phyloP scores from a whole-genome alignment of 1,140 invertebrate species.

The Drosophila funebris region DNA sequence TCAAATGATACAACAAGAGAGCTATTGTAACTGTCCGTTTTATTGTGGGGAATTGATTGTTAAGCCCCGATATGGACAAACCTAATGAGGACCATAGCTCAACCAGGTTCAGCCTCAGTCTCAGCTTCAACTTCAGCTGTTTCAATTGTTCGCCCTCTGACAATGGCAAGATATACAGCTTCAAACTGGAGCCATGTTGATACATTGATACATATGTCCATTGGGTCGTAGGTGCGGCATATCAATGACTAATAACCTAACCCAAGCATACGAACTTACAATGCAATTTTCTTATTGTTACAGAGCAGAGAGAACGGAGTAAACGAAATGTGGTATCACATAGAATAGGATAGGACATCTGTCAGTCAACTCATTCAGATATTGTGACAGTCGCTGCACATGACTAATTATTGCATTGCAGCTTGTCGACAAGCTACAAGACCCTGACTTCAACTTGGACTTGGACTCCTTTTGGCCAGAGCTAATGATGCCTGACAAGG shows the following conservation, averaged over 20 bases:
- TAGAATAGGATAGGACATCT: conserved; percentile 61
- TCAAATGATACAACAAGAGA: not conserved
- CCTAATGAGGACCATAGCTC: conserved; percentile 38
- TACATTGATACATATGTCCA: conserved; percentile 1
- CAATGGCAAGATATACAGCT: conserved; percentile 14
- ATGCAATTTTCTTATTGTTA: conserved; percentile 68
- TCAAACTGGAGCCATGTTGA: not conserved
- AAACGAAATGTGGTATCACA: not conserved
- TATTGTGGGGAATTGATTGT: not conserved
- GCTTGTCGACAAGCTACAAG: conserved; percentile 52
- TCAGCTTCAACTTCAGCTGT: conserved; percentile 6
- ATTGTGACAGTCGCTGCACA: conserved; percentile 57
- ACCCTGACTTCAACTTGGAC: conserved; percentile 11
- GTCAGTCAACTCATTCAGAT: conserved; percentile 49
- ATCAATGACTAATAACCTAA: conserved; percentile 77
- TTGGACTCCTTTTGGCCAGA: conserved; percentile 45
- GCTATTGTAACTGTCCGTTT: conserved; percentile 2
- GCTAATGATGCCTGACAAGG: conserved; percentile 75
- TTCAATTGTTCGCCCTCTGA: conserved; percentile 17
- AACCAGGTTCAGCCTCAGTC: conserved; percentile 8
- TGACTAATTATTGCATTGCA: conserved; percentile 75
- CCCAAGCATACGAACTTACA: conserved; percentile 38
- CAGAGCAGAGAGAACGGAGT: conserved; percentile 1
- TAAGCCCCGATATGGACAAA: conserved; percentile 17
- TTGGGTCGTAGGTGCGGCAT: conserved; percentile 56